phyloP scores from a whole-genome alignment of 2,888 invertebrate genomes.

The Galerucella pusilla region DNA sequence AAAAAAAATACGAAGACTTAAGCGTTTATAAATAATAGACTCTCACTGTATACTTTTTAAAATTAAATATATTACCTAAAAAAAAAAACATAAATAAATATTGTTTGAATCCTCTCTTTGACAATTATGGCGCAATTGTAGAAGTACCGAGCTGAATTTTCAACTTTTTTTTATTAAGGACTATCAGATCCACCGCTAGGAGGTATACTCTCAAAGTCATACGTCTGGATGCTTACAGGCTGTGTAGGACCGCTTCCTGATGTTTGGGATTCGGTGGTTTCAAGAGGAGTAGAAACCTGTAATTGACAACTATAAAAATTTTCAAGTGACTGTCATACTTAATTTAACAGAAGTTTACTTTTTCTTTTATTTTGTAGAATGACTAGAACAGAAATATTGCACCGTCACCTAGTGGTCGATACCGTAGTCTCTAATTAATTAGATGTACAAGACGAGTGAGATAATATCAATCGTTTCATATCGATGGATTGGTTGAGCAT shows the following conservation, averaged over 20 bases:
- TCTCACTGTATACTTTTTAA: background rate
- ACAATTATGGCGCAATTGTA: conserved; percentile 21
- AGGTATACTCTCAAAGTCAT: conserved; percentile 52
- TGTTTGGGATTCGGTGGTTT: conserved; percentile 60
- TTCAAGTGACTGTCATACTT: no score
- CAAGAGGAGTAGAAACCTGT: conserved; percentile 56
- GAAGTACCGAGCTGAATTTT: background rate
- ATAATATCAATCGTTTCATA: no score
- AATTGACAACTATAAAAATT: background rate
- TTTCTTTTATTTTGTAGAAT: no score
- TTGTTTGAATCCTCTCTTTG: conserved; percentile 26
- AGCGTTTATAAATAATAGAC: background rate
- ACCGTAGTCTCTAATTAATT: no score
- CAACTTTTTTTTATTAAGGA: conserved; percentile 41
- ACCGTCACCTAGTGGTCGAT: no score
- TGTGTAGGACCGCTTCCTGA: conserved; percentile 39
- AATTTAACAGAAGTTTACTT: no score
- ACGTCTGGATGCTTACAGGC: conserved; percentile 54
- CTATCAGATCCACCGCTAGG: conserved; percentile 62
- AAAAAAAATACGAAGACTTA: background rate
- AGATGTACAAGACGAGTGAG: no score
- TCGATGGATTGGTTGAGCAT: no score
- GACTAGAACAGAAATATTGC: no score
- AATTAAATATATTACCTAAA: conserved; percentile 15
- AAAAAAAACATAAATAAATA: conserved; percentile 6